phyloP scores from a whole-genome alignment of 2,113 vertebrate genomes.

The Fregata magnificens region DNA sequence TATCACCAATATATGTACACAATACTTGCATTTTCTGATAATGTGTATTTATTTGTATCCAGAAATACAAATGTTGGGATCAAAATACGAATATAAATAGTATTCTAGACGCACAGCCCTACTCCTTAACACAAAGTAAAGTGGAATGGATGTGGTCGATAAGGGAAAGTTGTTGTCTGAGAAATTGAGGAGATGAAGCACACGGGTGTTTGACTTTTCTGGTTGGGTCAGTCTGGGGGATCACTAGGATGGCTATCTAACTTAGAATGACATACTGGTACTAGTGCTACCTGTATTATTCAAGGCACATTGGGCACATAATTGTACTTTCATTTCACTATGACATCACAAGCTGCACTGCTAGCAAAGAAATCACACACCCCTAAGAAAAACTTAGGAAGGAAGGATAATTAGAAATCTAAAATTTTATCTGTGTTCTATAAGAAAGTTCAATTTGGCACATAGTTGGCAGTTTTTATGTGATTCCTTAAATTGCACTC shows the following conservation, averaged over 20 bases:
- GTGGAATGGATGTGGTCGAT: background rate
- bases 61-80: slow-evolving; percentile 80
- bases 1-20: background rate
- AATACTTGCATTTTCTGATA: slow-evolving; percentile 65
- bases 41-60: slow-evolving; percentile 78
- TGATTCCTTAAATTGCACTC: background rate
- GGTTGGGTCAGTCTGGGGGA: background rate
- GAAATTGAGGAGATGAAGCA: slow-evolving; percentile 32
- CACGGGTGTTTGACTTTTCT: background rate
- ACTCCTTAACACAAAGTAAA: slow-evolving; percentile 67
- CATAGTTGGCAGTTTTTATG: slow-evolving; percentile 17
- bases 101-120: slow-evolving; percentile 59
- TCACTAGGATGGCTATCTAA: slow-evolving; percentile 59
- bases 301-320: slow-evolving; percentile 78
- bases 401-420: slow-evolving; percentile 40
- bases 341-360: slow-evolving; percentile 67
- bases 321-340: slow-evolving; percentile 72
- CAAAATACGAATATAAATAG: slow-evolving; percentile 79
- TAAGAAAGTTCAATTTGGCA: slow-evolving; percentile 33
- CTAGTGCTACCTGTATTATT: slow-evolving; percentile 67
- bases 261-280: slow-evolving; percentile 60
- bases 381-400: slow-evolving; percentile 18
- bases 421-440: background rate
- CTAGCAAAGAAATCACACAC: slow-evolving; percentile 49
- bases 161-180: background rate